Evolutionary conservation across 2,888 invertebrate genomes (phyloP).

Genomic region (Melanostoma mellinum): DNA sequence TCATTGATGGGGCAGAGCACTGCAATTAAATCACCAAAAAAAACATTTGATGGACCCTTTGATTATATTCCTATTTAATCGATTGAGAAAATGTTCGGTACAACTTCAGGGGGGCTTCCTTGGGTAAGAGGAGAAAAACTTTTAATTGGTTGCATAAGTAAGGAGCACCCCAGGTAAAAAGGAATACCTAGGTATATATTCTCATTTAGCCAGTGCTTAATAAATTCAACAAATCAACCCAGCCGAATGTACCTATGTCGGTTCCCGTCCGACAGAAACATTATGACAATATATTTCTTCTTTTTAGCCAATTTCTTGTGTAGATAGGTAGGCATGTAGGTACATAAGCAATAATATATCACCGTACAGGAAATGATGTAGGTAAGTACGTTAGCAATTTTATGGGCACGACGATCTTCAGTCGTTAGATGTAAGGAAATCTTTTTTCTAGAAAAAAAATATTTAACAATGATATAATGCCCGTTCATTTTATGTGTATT

Average conservation of each 20-base stretch:
- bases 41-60: no score
- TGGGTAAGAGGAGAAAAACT: no score
- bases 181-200: no score
- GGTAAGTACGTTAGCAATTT: constrained; percentile 1
- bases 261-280: no score
- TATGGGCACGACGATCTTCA: constrained; percentile 17
- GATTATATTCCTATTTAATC: no score
- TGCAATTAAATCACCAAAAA: no score
- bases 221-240: background rate
- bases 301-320: constrained; percentile 2
- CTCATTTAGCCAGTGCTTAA: background rate
- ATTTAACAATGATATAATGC: constrained; percentile 37
- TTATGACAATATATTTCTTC: background rate
- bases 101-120: no score
- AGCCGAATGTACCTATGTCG: constrained; percentile 2
- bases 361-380: constrained; percentile 16
- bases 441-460: constrained; percentile 5
- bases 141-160: no score
- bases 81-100: no score
- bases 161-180: no score
- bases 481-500: constrained; percentile 23
- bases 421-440: constrained; percentile 23
- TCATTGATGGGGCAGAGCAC: no score
- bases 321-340: background rate
- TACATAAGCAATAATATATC: no score